phyloP scores from a whole-genome alignment of 2,113 vertebrate genomes.

The Pygathrix nemaeus region DNA sequence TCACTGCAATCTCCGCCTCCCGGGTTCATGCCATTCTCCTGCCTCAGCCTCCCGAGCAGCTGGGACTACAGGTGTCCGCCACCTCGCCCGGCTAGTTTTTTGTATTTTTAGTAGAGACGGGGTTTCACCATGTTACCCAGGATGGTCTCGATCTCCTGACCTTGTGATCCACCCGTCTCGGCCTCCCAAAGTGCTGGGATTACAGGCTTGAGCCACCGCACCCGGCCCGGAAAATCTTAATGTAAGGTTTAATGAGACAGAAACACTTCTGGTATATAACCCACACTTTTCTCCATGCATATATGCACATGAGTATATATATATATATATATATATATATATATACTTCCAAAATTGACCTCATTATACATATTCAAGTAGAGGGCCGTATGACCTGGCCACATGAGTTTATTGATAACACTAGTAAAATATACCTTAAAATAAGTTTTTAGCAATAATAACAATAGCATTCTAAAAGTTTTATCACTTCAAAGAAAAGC shows the following conservation, averaged over 20 bases:
- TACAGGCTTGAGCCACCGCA: too few species aligned
- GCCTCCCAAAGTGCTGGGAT: too few species aligned
- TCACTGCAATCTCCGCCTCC: too few species aligned
- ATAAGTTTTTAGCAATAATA: not conserved
- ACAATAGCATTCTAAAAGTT: not conserved
- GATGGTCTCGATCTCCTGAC: too few species aligned
- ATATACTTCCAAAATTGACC: not conserved
- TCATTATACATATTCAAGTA: not conserved
- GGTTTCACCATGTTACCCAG: too few species aligned
- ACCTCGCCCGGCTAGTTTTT: too few species aligned
- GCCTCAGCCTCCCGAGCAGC: too few species aligned
- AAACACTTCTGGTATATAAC: not conserved
- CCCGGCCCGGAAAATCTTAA: not conserved
- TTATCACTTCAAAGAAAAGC: not conserved
- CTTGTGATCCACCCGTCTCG: too few species aligned
- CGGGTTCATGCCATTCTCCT: too few species aligned
- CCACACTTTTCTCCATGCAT: not conserved
- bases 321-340: not conserved
- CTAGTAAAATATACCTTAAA: conserved; percentile 21
- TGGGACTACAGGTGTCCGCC: too few species aligned
- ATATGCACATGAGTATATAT: not conserved
- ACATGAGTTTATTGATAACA: not conserved
- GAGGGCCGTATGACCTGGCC: not conserved
- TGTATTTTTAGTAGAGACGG: too few species aligned
- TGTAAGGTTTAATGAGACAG: not conserved